Percentiles rank a stretch among this genome's conserved stretches.
Conservation (phyloP, 2,888 invertebrate species). For the Cistogaster globosa region DNA sequence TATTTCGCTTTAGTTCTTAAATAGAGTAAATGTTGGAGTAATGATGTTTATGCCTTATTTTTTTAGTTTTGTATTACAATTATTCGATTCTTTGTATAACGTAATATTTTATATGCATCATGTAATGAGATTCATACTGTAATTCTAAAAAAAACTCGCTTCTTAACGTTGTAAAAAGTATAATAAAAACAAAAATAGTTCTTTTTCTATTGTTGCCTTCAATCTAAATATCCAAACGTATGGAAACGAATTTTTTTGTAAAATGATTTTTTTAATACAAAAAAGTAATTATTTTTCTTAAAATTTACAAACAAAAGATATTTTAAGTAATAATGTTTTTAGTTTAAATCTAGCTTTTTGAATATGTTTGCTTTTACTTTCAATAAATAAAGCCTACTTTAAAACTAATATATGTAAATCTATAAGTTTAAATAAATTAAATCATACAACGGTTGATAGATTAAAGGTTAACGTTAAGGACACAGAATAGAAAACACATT, state of each 20-base stretch:
- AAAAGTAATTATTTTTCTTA: slow-evolving; percentile 13
- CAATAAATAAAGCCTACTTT: slow-evolving; percentile 45
- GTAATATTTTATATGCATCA: too few relatives aligned
- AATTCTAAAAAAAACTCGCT: too few relatives aligned
- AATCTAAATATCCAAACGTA: too few relatives aligned
- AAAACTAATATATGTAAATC: slow-evolving; percentile 26
- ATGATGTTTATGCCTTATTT: not conserved
- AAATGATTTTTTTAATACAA: slow-evolving; percentile 11
- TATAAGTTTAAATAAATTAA: slow-evolving; percentile 50
- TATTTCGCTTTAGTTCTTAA: not conserved
- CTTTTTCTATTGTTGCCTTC: too few relatives aligned
- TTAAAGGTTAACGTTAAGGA: slow-evolving; percentile 31
- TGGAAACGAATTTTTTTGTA: too few relatives aligned
- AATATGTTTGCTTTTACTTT: slow-evolving; percentile 18
- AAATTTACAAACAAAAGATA: slow-evolving; percentile 54
- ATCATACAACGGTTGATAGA: slow-evolving; percentile 13
- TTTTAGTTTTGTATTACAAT: too few relatives aligned
- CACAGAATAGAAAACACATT: not conserved
- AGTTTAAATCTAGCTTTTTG: slow-evolving; percentile 48
- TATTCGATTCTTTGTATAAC: too few relatives aligned
- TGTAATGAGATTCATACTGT: too few relatives aligned
- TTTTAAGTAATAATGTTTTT: slow-evolving; percentile 12
- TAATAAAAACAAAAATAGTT: too few relatives aligned
- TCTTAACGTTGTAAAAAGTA: too few relatives aligned
- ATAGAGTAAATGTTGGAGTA: not conserved